phyloP scores from a whole-genome alignment of 1,140 invertebrate species.

The Nephila pilipes region DNA sequence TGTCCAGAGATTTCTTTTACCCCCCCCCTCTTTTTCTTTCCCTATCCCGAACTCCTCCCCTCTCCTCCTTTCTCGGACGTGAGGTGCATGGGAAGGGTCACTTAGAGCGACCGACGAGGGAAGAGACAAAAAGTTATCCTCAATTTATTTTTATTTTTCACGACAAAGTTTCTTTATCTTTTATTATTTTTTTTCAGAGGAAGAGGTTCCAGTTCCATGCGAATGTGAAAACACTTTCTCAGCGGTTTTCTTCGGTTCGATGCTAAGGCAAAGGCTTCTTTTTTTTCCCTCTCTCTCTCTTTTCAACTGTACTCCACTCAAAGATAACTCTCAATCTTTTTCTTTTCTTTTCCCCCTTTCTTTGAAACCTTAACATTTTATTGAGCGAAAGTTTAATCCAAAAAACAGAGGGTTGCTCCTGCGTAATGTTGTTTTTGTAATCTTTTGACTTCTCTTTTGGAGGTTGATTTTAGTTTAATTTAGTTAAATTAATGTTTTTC shows the following conservation, averaged over 20 bases:
- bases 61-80: constrained; percentile 54
- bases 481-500: no score
- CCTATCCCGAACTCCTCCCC: no score
- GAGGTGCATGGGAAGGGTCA: neutral
- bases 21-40: neutral
- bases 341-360: neutral
- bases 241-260: neutral
- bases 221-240: constrained; percentile 49
- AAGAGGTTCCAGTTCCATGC: neutral
- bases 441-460: no score
- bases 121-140: constrained; percentile 61
- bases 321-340: neutral
- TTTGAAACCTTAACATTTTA: neutral
- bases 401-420: neutral
- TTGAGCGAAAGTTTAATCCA: neutral
- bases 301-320: neutral
- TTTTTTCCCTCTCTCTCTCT: no score
- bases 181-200: neutral
- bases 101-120: neutral
- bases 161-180: neutral
- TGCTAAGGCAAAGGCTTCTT: neutral
- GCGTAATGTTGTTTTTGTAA: no score
- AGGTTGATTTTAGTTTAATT: no score
- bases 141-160: constrained; percentile 63
- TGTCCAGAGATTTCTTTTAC: constrained; percentile 31